Base-by-base conservation (phyloP, 2,113 vertebrate genomes). In the Daboia siamensis region DNA sequence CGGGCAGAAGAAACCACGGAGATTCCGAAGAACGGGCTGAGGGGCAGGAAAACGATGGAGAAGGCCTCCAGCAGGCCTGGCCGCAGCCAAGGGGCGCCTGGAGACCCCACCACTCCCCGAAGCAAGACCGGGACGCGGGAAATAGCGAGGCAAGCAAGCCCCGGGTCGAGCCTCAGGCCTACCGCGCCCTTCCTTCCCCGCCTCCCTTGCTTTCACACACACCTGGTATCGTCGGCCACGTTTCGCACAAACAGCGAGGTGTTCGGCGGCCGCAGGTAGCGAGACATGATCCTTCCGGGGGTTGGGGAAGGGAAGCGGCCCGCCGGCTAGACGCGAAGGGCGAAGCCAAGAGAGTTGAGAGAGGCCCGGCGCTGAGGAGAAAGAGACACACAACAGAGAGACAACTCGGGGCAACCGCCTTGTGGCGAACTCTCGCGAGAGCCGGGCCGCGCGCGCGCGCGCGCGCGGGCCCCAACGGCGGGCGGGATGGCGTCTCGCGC, bases 191-290 rank as follows among this genome's bases (percentile, higher is more conserved):
- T 69, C 0, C 17, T 5, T 93, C 95, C 95, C 95, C 94, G 12
- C 86, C 95, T 54, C 52, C 44, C 64, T 13, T 17, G n/a, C 61
- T 54, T n/a, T 69, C 33, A 94, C 98, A 95, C 98, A 95, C 96
- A 99, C 99, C 99, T 98, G 97, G 99, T 99, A 55, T 99, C 98
- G 95, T 99, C 99, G 10, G 99, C 98, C 96, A 99, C 98, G 95
- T 99, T 99, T 95, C 99, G 97, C 56, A 99, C 98, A 96, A 99
- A 99, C 89, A 99, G 97, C 93, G 99, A 99, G 9, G 98, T 98
- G 94, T 99, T 99, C 46, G 99, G 99, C 88, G 99, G 99, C 46
- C 99, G 98, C 97, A 99, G 96, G 95, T 99, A 99, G 95, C 98
- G 98, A 96, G 98, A 98, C 98, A 99, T 98, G 93, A 80, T 93